Base-by-base conservation (phyloP, 2,888 invertebrate genomes). In the Agrotis clavis region DNA sequence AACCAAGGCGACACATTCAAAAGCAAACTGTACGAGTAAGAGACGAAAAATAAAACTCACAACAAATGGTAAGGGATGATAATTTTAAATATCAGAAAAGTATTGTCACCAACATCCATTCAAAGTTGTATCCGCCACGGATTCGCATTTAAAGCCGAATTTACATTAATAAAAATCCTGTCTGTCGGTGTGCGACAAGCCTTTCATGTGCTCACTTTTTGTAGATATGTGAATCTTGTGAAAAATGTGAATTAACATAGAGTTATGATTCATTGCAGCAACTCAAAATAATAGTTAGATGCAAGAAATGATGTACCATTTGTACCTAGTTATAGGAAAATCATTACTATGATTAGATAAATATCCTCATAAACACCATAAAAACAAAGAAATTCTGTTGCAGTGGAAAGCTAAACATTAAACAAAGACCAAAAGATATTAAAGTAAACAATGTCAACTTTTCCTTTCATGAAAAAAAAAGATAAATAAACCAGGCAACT, bases 71-170 rank as follows among this genome's bases (percentile, higher is more conserved):
- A 65, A 21, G 67, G 59, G 47, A 56, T 79, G 80, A 80, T 80
- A 70, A 80, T 74, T 67, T 80, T 79, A 80, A 80, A 82, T 80
- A 79, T 80, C 83, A 83, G 63, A 57, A 70, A 80, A 82, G 83
- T 74, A 82, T 80, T 80, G 80, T 79, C 80, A 65, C 67, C 67
- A 5, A 82, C 80, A 73, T 73, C 67, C 80, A 74, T 80, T 83
- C 63, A 65, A 67, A 59, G 50, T 65, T 77, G 64, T 70, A 79
- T 50, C 35, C 68, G 51, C 65, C 66, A 74, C 67, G 64, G 69
- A 83, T 83, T 79, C 66, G 41, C 60, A 74, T 80, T 82, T 80
- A 74, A 80, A 83, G 83, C 67, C 74, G 79, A 60, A 70, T 80
- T 80, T 70, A 74, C 80, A 80, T 80, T 67, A 70, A 74, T 80